A percentile compares a stretch with the other conserved stretches of the same genome.
These are phyloP conservation scores for Oryctes rhinoceros DNA, from an alignment of 1,140 invertebrate species.

Conservation along the genomic window DNA sequence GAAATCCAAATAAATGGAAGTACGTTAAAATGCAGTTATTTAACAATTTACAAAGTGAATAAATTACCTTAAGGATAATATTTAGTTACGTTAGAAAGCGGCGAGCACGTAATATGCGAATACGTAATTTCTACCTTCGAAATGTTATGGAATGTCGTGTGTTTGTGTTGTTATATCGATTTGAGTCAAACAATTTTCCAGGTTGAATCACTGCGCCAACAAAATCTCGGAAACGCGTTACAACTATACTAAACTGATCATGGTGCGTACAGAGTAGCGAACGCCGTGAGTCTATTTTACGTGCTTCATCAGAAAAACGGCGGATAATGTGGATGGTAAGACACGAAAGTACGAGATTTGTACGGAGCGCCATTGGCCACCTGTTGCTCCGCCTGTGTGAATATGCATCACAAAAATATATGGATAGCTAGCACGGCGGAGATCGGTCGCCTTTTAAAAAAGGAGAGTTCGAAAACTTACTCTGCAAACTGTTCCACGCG, in stretches of 20 bases:
- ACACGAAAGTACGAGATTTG: conserved; percentile 28
- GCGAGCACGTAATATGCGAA: background rate
- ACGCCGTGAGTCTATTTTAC: background rate
- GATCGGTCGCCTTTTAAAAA: conserved; percentile 1
- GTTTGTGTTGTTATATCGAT: conserved; percentile 44
- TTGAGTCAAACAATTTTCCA: conserved; percentile 50
- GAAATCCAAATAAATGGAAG: no score
- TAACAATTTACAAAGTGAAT: no score
- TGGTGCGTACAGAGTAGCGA: background rate
- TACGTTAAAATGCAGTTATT: no score
- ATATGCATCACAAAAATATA: conserved; percentile 38
- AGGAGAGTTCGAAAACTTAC: conserved; percentile 46
- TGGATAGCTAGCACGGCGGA: background rate
- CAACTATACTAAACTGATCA: background rate
- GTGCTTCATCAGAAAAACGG: conserved; percentile 17
- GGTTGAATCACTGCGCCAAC: conserved; percentile 43
- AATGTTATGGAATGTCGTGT: conserved; percentile 39
- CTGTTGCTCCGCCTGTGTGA: conserved; percentile 51
- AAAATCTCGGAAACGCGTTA: conserved; percentile 42
- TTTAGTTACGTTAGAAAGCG: no score
- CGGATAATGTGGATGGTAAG: background rate
- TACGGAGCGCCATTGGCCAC: conserved; percentile 51
- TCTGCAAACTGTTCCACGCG: conserved; percentile 48
- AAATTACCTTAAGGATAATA: no score
- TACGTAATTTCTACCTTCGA: conserved; percentile 21